Conservation (phyloP, 2,797 vertebrate species). For the Alfaro cultratus region DNA sequence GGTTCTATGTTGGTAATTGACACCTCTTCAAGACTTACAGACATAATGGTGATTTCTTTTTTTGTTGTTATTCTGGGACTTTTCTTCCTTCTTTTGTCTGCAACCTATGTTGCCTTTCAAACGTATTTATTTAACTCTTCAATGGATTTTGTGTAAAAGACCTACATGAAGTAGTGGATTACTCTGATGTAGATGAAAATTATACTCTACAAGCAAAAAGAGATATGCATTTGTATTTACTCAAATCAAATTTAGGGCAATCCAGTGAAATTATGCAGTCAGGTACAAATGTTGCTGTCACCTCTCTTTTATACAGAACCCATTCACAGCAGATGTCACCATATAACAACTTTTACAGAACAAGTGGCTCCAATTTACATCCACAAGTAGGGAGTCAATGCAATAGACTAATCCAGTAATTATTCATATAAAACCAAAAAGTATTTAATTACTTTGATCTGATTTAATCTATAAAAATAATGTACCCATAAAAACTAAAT, state of each 20-base stretch:
- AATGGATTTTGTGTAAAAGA: not conserved
- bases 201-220: not conserved
- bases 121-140: not conserved
- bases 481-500: not conserved
- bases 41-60: not conserved
- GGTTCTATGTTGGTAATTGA: not conserved
- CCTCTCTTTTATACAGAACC: too few species aligned
- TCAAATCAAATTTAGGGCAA: not conserved
- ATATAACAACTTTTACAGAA: not conserved
- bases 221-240: not conserved
- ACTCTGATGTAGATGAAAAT: not conserved
- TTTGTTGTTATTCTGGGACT: not conserved
- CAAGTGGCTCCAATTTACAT: not conserved
- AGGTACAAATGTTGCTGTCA: not conserved
- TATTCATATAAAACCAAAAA: not conserved
- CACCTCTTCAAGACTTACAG: not conserved
- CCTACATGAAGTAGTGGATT: not conserved
- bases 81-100: not conserved
- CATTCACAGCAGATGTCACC: not conserved
- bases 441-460: not conserved
- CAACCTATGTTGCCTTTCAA: not conserved
- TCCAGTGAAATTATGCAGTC: not conserved
- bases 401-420: not conserved
- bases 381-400: not conserved
- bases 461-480: not conserved